Conservation (phyloP, 2,797 vertebrate species). For the Ctenosaura bakeri region DNA sequence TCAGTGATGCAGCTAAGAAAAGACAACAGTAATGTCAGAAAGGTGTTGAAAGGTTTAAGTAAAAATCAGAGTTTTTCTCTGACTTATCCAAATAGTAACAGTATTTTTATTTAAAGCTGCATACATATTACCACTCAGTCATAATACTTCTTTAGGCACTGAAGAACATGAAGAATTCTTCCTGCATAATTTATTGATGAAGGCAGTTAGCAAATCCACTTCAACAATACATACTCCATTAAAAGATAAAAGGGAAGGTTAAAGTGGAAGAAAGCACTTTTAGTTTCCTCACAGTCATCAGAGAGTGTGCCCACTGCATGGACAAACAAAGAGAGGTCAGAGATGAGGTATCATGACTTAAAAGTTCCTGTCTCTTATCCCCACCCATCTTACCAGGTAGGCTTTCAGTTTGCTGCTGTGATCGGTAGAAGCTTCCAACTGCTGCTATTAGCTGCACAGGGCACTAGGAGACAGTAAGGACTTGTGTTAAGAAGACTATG, state of each 20-base stretch:
- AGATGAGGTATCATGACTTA: background rate
- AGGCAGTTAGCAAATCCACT: background rate
- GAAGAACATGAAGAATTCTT: background rate
- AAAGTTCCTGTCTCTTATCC: background rate
- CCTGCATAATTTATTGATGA: background rate
- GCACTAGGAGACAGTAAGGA: background rate
- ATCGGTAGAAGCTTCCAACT: background rate
- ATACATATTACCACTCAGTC: background rate
- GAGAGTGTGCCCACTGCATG: background rate
- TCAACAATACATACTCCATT: background rate
- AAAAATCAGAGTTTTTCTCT: background rate
- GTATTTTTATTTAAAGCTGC: background rate
- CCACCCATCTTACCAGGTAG: background rate
- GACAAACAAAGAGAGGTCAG: background rate
- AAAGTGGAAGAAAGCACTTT: background rate
- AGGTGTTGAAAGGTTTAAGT: background rate
- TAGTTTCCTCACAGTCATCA: background rate
- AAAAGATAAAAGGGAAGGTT: background rate
- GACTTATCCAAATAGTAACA: background rate
- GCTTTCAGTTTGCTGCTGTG: background rate
- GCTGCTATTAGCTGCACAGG: background rate
- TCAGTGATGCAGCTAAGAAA: constrained; percentile 10
- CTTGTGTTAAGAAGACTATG: background rate
- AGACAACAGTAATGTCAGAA: background rate
- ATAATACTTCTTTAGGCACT: background rate